Conservation (phyloP, 2,888 invertebrate genomes). For the Agriopis marginaria region DNA sequence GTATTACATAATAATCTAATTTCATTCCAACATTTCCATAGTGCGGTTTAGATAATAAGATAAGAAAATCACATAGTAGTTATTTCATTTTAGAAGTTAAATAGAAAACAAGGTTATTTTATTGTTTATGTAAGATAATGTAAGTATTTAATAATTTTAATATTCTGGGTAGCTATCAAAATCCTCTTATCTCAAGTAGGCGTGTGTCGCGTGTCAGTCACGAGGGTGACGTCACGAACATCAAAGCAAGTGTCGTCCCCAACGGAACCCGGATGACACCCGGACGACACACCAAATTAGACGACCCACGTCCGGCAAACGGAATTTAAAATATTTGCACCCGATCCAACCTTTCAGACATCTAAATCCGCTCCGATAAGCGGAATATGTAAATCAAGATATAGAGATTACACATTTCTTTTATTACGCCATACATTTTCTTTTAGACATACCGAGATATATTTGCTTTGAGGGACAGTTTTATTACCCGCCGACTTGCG, state of each 20-base stretch:
- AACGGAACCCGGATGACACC: background rate
- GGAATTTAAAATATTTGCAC: conserved; percentile 4
- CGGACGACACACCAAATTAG: background rate
- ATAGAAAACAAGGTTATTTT: too few species aligned
- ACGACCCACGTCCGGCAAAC: background rate
- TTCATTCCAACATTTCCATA: too few species aligned
- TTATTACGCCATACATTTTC: background rate
- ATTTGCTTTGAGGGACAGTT: background rate
- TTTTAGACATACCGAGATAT: background rate
- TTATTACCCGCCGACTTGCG: conserved; percentile 11
- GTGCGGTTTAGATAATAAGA: too few species aligned
- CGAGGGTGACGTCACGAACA: conserved; percentile 1
- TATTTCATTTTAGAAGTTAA: too few species aligned
- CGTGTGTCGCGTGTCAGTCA: background rate
- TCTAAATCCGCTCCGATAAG: background rate
- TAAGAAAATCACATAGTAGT: too few species aligned
- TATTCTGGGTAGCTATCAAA: background rate
- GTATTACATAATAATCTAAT: too few species aligned
- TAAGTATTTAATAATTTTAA: too few species aligned
- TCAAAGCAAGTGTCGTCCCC: conserved; percentile 6
- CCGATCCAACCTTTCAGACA: background rate
- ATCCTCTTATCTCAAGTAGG: background rate
- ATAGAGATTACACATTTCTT: too few species aligned
- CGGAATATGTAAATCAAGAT: too few species aligned
- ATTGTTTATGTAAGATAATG: too few species aligned